A percentile compares a stretch with the other conserved stretches of the same genome.
Conservation (phyloP, 2,888 invertebrate species). For the Cephus nigrinus region DNA sequence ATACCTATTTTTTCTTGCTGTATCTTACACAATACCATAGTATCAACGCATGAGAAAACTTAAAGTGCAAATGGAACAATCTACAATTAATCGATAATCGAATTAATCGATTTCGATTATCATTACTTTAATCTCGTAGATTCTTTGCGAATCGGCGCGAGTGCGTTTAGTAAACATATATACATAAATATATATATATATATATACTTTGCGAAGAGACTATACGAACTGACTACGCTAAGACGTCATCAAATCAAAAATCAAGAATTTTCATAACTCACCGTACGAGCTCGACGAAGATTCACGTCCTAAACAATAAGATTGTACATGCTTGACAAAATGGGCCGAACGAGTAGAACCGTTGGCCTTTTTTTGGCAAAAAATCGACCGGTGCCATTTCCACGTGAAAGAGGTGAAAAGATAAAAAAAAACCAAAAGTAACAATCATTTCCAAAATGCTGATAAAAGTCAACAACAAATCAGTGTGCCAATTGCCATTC, state of each 20-base stretch:
- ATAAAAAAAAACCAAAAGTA: background rate
- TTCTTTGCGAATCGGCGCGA: background rate
- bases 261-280: background rate
- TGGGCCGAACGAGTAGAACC: background rate
- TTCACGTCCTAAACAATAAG: background rate
- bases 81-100: background rate
- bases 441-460: background rate
- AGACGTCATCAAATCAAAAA: conserved; percentile 1
- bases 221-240: conserved; percentile 10
- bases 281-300: background rate
- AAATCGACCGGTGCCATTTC: conserved; percentile 12
- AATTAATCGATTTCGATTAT: background rate
- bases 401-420: background rate
- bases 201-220: conserved; percentile 3
- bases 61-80: background rate
- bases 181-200: no score
- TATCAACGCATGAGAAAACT: conserved; percentile 1
- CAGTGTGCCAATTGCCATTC: background rate
- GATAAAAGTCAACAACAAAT: background rate
- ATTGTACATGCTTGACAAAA: background rate
- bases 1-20: background rate
- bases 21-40: background rate
- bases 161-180: background rate
- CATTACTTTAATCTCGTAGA: background rate
- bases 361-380: conserved; percentile 7